Percentiles rank a stretch among this genome's conserved stretches.
Conservation (phyloP, 2,113 vertebrate genomes). For the Paracanthobrama guichenoti region DNA sequence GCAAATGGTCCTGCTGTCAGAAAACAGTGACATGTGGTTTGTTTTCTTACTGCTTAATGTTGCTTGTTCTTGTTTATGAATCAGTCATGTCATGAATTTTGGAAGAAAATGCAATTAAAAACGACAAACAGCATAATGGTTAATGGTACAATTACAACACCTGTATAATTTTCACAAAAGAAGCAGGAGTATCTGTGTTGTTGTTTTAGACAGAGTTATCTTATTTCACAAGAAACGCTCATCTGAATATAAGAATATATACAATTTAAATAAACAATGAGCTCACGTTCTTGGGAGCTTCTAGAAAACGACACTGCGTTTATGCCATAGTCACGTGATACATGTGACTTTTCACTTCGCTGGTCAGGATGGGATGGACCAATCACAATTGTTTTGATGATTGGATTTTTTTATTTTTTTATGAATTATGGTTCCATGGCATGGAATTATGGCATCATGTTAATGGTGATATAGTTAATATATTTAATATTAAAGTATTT, state of each 20-base stretch:
- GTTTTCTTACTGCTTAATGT: neutral
- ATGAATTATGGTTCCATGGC: too few relatives aligned
- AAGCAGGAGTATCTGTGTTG: neutral
- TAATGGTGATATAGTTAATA: too few relatives aligned
- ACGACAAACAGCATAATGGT: neutral
- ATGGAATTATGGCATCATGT: too few relatives aligned
- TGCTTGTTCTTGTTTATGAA: neutral
- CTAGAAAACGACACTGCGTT: too few relatives aligned
- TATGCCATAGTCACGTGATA: neutral
- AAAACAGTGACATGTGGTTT: neutral
- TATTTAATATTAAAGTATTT: neutral
- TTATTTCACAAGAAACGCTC: neutral
- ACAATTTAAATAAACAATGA: too few relatives aligned
- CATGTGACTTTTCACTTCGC: neutral
- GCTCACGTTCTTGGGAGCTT: neutral
- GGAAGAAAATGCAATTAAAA: constrained; percentile 8
- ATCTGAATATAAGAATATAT: neutral
- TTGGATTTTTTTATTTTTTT: too few relatives aligned
- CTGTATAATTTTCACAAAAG: neutral
- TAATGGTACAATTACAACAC: neutral
- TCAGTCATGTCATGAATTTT: neutral
- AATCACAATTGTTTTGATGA: neutral
- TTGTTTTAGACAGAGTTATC: neutral
- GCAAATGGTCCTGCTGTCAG: constrained; percentile 32
- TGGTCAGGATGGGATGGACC: too few relatives aligned